Base-by-base conservation (phyloP, 2,113 vertebrate genomes). In the Pseudolaguvia tuberculata region DNA sequence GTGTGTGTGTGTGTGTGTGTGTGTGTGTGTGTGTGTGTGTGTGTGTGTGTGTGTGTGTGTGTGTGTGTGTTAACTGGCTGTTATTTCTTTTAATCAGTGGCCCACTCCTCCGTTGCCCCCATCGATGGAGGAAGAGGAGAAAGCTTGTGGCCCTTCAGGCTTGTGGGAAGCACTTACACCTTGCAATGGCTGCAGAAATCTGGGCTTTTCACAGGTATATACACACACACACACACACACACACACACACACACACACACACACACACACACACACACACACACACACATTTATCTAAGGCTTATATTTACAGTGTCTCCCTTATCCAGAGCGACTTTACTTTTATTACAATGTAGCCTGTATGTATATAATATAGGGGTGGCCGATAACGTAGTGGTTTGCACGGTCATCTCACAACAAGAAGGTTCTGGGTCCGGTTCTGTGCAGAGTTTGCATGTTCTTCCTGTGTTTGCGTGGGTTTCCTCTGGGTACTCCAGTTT, bases 121-220 rank as follows among this genome's bases (percentile, higher is more conserved):
- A 1, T 88, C 92, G 4, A 67, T 76, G 80, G 94, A 97, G 27
- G 94, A 97, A 2, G 94, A 96, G 0, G 89, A 94, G 78, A 95
- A 92, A 82, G 91, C 86, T 9, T 98, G 96, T 65, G 94, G 95
- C 21, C 95, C 94, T 21, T 89, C 92, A 14, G 94, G 94, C 84
- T 91, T 98, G 82, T 98, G 96, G 96, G 96, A 96, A 83, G 93
- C 93, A 8, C 39, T 98, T 69, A 97, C 94, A 39, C 96, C 96
- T 53, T 98, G 96, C 86, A 97, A 97, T 27, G 95, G 96, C 83
- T 97, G 96, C 87, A 91, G 89, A 76, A 96, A 96, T 84, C 92
- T 98, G 0, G 94, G 94, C 77, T 96, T 98, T 65, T 90, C 94
- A 53, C 93, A 96, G 94, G 95, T 96, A 92, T 66, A 70, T 48